These are phyloP conservation scores for Malurus melanocephalus DNA, from an alignment of 2,113 vertebrate species.

Conservation along the genomic window DNA sequence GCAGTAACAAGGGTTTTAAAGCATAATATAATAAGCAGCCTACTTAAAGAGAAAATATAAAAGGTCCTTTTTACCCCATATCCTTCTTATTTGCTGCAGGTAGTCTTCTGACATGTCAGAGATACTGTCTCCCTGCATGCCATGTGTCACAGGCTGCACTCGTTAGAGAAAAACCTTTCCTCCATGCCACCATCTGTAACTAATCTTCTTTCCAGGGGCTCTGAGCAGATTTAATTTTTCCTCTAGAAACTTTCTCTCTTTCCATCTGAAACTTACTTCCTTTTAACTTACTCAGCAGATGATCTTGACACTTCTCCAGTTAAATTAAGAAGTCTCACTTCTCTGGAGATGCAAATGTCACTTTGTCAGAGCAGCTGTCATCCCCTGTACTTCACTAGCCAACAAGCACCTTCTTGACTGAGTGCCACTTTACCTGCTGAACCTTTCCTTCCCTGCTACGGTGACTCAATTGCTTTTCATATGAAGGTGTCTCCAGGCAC, in stretches of 20 bases:
- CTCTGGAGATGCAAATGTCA: conserved; percentile 51
- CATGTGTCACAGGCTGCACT: neutral
- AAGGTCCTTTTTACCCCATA: neutral
- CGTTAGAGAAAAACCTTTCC: neutral
- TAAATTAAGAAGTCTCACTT: conserved; percentile 60
- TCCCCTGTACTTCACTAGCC: conserved; percentile 20
- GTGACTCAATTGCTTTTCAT: neutral
- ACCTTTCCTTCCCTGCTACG: neutral
- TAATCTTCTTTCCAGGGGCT: neutral
- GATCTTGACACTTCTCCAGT: conserved; percentile 42
- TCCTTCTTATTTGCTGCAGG: neutral
- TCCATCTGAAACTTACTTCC: conserved; percentile 4
- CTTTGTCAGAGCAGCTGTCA: conserved; percentile 52
- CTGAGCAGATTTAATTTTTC: neutral
- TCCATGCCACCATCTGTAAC: neutral
- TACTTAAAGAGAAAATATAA: neutral
- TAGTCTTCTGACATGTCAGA: neutral
- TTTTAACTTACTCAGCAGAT: conserved; percentile 35
- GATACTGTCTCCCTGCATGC: neutral
- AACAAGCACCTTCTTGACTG: conserved; percentile 6
- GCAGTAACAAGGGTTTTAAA: neutral
- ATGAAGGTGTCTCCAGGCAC: neutral
- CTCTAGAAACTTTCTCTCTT: conserved; percentile 7
- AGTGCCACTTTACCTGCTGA: conserved; percentile 13
- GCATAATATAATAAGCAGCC: neutral